Conservation (phyloP, 1,140 invertebrate genomes). For the Lysiphlebus fabarum region DNA sequence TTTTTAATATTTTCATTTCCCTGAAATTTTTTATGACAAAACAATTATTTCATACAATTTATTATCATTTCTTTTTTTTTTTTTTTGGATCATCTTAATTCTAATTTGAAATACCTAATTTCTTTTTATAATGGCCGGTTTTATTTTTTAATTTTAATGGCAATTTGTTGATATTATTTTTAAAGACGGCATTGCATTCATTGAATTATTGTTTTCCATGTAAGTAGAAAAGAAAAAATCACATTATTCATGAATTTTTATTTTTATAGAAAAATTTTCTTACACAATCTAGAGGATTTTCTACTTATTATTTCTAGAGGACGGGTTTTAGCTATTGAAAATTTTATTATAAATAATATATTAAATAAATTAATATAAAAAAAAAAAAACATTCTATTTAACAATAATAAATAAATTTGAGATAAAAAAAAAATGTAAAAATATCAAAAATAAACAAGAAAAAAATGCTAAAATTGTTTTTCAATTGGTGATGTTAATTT, state of each 20-base stretch:
- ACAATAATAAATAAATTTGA: conserved; percentile 42
- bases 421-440: conserved; percentile 38
- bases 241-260: neutral
- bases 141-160: too few species aligned
- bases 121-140: too few species aligned
- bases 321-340: conserved; percentile 46
- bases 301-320: conserved; percentile 37
- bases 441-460: conserved; percentile 27
- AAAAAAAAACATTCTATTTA: conserved; percentile 45
- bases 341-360: conserved; percentile 29
- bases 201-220: too few species aligned
- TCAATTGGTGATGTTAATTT: conserved; percentile 48
- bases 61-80: too few species aligned
- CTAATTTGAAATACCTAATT: too few species aligned
- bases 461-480: conserved; percentile 44
- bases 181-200: too few species aligned
- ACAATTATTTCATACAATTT: too few species aligned
- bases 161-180: too few species aligned
- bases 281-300: conserved; percentile 28
- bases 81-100: too few species aligned
- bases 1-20: too few species aligned
- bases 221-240: too few species aligned
- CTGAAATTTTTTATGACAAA: too few species aligned
- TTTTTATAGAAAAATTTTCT: conserved; percentile 21
- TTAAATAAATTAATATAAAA: conserved; percentile 38